Evolutionary conservation across 53 echinoderm and acorn worm genomes (phyloP).

Genomic region (Luidia sarsii): DNA sequence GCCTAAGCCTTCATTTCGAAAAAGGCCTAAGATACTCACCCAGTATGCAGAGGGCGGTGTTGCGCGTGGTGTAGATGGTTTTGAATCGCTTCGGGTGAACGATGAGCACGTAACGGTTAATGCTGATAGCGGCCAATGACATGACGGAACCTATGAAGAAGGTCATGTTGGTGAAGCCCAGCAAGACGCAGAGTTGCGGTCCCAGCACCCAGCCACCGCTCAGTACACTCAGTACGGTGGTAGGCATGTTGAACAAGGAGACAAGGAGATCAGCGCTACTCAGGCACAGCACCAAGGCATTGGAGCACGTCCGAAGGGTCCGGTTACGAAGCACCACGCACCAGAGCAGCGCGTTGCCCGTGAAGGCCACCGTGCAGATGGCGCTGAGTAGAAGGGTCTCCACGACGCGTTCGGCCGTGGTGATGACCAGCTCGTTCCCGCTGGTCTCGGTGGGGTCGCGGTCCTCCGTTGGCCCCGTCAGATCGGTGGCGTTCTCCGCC

Average conservation of each 20-base stretch:
- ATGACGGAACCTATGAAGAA: conserved; percentile 95
- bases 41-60: conserved; percentile 74
- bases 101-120: conserved; percentile 90
- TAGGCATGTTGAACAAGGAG: conserved; percentile 79
- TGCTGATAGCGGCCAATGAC: conserved; percentile 92
- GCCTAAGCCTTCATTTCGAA: too few species aligned
- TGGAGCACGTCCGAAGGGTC: conserved; percentile 73
- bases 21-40: too few species aligned
- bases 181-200: conserved; percentile 50
- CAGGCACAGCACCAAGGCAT: conserved; percentile 93
- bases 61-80: conserved; percentile 66
- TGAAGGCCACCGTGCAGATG: conserved; percentile 74
- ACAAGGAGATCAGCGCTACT: conserved; percentile 91
- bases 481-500: too few species aligned
- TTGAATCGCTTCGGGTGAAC: conserved; percentile 82
- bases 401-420: conserved; percentile 65
- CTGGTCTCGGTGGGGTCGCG: background rate
- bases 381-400: conserved; percentile 66
- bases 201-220: conserved; percentile 58
- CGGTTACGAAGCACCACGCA: conserved; percentile 72
- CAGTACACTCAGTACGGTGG: conserved; percentile 67
- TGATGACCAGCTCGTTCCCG: too few species aligned
- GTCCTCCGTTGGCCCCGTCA: too few species aligned
- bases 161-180: conserved; percentile 88
- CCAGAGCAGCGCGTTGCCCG: conserved; percentile 87